Evolutionary conservation across 2,113 vertebrate genomes (phyloP).

Genomic region (Helogale parvula): DNA sequence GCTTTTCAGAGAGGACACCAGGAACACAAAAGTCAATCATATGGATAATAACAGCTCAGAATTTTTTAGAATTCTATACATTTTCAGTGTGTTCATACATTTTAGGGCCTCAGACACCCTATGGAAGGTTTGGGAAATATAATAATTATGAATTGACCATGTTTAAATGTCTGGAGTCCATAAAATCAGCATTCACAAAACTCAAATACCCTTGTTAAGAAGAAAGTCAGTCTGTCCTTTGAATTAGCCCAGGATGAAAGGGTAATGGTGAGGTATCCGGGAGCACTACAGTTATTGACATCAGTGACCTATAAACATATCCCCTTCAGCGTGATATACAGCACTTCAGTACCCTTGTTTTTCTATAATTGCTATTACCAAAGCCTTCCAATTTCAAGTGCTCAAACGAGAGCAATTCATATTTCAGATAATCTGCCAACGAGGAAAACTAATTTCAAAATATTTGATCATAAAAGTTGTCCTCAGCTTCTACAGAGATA

Average conservation of each 20-base stretch:
- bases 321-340: constrained; percentile 83
- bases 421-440: constrained; percentile 86
- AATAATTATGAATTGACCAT: constrained; percentile 55
- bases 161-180: constrained; percentile 53
- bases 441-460: constrained; percentile 89
- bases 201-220: constrained; percentile 44
- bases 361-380: constrained; percentile 87
- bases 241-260: constrained; percentile 67
- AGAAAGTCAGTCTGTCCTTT: constrained; percentile 73
- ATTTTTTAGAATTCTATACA: neutral
- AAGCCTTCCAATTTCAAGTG: constrained; percentile 85
- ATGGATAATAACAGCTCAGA: neutral
- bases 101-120: neutral
- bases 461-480: constrained; percentile 90
- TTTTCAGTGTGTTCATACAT: neutral
- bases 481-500: constrained; percentile 85
- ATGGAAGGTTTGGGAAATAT: constrained; percentile 47
- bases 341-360: constrained; percentile 85
- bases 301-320: constrained; percentile 87
- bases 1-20: neutral
- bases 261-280: constrained; percentile 73
- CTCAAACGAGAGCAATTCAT: constrained; percentile 86
- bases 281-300: constrained; percentile 86
- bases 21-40: neutral
- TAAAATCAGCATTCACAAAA: constrained; percentile 56